Evolutionary conservation across 35 echinoderm and acorn worm genomes (phyloP), one percentile per base, ranked within the genome.

Genomic region (Chiridota heheva): DNA sequence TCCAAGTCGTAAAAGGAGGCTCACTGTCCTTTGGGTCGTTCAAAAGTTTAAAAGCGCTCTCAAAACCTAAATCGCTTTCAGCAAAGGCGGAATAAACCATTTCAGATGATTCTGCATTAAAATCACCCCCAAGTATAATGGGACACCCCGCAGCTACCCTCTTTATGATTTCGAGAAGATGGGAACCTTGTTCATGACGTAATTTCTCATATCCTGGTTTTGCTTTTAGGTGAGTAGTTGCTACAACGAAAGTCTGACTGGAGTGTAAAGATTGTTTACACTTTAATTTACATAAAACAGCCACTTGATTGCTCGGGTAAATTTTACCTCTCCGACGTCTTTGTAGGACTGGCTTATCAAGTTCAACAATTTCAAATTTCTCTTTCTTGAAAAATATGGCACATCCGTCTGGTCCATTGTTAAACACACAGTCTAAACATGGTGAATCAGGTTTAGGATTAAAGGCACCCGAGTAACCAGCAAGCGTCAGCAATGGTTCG

Each of bases 361-460:
- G 77, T 34, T 82, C 67, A 29, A 90, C 46, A 16, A 96, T 36
- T 1, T 80, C 76, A 80, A 98, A 98, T 51, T 88, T 88, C 37
- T 76, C 75, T 20, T 20, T 61, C 70, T 98, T 98, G 76, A 67
- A 98, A 42, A 98, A 91, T 36, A 98, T 37, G 4, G 86, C 95
- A 70, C 95, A 98, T 44, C 95, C 95, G 36, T 98, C 95, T 4
- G 95, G 88, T 20, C 95, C 95, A 33, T 79, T 84, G 42, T 98
- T 91, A 20, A 81, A 17, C 0, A 85, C 5, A 61, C 85, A 83
- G 48, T 92, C 78, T 39, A 98, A 68, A 42, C 95, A 98, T 0
- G 95, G 95, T 2, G 95, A 98, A 69, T 91, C 81, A 17, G 89
- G 89, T 47, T 98, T 98, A n/a, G 95, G 84, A 20, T 92, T 98